Percentiles rank a stretch among this genome's conserved stretches.
These are phyloP conservation scores for Lucilia cuprina DNA, from an alignment of 1,140 invertebrate species.

Conservation along the genomic window DNA sequence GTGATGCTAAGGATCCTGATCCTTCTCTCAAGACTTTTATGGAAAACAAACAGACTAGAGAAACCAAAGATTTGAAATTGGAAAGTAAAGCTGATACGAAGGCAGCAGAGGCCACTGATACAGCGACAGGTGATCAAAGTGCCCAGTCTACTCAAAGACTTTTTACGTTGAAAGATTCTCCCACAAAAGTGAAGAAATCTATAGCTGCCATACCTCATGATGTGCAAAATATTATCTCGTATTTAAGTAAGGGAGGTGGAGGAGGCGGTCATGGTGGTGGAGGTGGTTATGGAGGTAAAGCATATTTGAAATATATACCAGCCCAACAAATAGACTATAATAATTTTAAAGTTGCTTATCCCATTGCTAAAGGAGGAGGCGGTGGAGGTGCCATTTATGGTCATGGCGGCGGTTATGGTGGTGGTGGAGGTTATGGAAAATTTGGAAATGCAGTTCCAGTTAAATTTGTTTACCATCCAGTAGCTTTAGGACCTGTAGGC, in stretches of 20 bases:
- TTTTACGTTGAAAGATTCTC: constrained; percentile 51
- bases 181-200: constrained; percentile 49
- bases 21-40: constrained; percentile 14
- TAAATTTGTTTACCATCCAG: constrained; percentile 1
- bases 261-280: constrained; percentile 42
- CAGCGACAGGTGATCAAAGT: constrained; percentile 28
- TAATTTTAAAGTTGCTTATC: constrained; percentile 38
- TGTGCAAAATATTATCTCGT: constrained; percentile 55
- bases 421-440: background rate
- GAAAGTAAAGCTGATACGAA: background rate
- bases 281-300: constrained; percentile 48
- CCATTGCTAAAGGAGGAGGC: constrained; percentile 40
- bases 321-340: constrained; percentile 51
- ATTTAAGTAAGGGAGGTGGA: constrained; percentile 50
- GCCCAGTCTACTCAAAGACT: constrained; percentile 48
- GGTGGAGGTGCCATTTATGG: background rate
- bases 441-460: background rate
- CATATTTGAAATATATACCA: constrained; percentile 53
- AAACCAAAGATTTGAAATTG: background rate
- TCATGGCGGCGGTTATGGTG: background rate
- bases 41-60: constrained; percentile 1
- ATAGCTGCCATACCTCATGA: constrained; percentile 49
- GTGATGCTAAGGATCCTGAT: constrained; percentile 50
- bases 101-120: background rate
- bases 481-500: background rate